Evolutionary conservation across 1,140 invertebrate species (phyloP), one percentile per base, ranked within the genome.

Genomic region (Drosophila leontia): DNA sequence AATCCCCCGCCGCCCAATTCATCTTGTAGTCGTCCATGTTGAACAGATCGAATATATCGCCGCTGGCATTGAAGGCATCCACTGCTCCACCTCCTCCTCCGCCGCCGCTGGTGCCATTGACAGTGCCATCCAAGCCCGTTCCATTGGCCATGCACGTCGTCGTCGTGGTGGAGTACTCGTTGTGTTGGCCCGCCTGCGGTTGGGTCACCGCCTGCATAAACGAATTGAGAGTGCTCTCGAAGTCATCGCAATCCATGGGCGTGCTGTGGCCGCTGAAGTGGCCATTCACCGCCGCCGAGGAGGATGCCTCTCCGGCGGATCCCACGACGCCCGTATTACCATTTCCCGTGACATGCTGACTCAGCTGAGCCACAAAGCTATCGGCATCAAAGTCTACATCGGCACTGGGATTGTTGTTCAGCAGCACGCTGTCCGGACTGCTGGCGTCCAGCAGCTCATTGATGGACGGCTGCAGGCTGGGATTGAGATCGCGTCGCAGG

Each of bases 11-110:
- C 41, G 91, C 91, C 91, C 91, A 92, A 35, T 82, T 90, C 92
- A 93, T 93, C 68, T 93, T 93, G 65, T 91, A 93, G 68, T 93
- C 92, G 67, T 93, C 92, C 37, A 93, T 93, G 64, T 91, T 92
- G 75, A 93, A 93, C 57, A 92, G 72, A 80, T 93, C 92, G 50
- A 92, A 91, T 29, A 92, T 91, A 34, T 93, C 91, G 51, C 79
- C 82, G 26, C 79, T 75, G 35, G 82, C 53, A 76, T 81, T 84
- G 60, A 92, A 92, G 26, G 86, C 72, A 75, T 92, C 91, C 5
- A 91, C 86, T 3, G 68, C 29, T 9, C 64, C 78, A 12, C 75
- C 78, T 12, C 23, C 47, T 48, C 26, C 47, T 44, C 0, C 19
- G 8, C 41, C 3, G 1, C 44, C 23, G 19, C 51, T 45, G 17